Evolutionary conservation across 2,888 invertebrate species (phyloP), one percentile per base, ranked within the genome.

Genomic region (Rotaria macrura): DNA sequence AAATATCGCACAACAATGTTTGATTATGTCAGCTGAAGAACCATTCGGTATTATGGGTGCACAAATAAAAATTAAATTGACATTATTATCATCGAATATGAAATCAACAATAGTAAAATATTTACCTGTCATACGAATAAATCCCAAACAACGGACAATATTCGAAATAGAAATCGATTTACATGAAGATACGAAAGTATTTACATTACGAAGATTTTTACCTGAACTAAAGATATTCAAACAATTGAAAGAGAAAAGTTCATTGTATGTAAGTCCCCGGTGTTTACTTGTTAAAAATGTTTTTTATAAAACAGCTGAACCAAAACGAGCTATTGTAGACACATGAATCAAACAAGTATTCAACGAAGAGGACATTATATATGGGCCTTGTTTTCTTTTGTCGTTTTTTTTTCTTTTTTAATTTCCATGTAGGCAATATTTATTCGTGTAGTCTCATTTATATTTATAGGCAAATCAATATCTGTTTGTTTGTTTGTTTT

Each of bases 371-470:
- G 49, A 49, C 49, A 65, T 29, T n/a, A n/a, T 65, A 65, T 65
- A 6, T 34, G 29, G 10, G 49, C 17, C 49, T 49, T 49, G 10
- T 49, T 47, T 49, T 49, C 49, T 49, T 49, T 49, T 49, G 10
- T 49, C 49, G 2, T 14, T 49, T 34, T 10, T 65, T 29, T 65
- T 65, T 65, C 34, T 65, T 65, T 29, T 57, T 57, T 29, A 25
- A 65, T 14, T 34, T 65, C 29, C 29, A 65, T 65, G 57, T 65
- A 65, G 57, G 57, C 57, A 65, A 65, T 65, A 65, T 65, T 65
- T 65, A 65, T 65, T 65, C 57, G 57, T n/a, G 57, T 65, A 65
- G 57, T 65, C n/a, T 65, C 57, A n/a, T 65, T 65, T 65, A 65
- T 65, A 65, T 65, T 52, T 65, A 29, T 65, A 65, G 57, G 57